A percentile compares a stretch with the other conserved stretches of the same genome.
phyloP scores from a whole-genome alignment of 2,888 invertebrate genomes.

The Drosophila nigritarsus region DNA sequence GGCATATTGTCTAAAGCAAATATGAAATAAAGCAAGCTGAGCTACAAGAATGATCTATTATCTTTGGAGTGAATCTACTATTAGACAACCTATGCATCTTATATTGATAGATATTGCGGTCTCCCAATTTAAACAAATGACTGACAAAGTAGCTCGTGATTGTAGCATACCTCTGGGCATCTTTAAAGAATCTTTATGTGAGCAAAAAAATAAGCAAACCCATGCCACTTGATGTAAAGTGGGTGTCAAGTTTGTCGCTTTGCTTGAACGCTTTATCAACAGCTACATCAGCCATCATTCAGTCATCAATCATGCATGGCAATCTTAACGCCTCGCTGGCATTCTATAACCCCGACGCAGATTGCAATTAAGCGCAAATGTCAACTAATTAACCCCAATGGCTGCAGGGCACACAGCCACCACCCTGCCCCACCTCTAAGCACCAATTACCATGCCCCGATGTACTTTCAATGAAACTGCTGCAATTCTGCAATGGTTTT shows the following conservation, averaged over 20 bases:
- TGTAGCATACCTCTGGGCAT: neutral
- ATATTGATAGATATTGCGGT: neutral
- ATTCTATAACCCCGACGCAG: constrained; percentile 52
- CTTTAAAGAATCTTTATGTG: neutral
- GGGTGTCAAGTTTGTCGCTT: constrained; percentile 77
- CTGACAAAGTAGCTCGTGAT: neutral
- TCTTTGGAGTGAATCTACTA: neutral
- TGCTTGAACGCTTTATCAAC: constrained; percentile 53
- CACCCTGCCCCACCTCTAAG: neutral
- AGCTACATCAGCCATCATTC: constrained; percentile 27
- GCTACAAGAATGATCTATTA: too few relatives aligned
- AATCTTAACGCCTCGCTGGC: constrained; percentile 64
- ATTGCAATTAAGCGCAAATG: constrained; percentile 82
- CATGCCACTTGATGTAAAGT: constrained; percentile 33
- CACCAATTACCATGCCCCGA: constrained; percentile 5
- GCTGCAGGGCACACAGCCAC: constrained; percentile 25
- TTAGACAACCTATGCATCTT: neutral
- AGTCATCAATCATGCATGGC: constrained; percentile 72
- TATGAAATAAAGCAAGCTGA: neutral
- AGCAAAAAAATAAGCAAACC: neutral
- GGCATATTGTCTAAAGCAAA: constrained; percentile 73
- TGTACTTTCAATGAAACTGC: constrained; percentile 48
- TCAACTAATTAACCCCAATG: constrained; percentile 82
- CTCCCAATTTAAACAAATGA: neutral
- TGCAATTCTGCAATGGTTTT: constrained; percentile 37